Percentiles rank a stretch among this genome's conserved stretches.
phyloP scores from a whole-genome alignment of 2,113 vertebrate genomes.

The Platanista minor region DNA sequence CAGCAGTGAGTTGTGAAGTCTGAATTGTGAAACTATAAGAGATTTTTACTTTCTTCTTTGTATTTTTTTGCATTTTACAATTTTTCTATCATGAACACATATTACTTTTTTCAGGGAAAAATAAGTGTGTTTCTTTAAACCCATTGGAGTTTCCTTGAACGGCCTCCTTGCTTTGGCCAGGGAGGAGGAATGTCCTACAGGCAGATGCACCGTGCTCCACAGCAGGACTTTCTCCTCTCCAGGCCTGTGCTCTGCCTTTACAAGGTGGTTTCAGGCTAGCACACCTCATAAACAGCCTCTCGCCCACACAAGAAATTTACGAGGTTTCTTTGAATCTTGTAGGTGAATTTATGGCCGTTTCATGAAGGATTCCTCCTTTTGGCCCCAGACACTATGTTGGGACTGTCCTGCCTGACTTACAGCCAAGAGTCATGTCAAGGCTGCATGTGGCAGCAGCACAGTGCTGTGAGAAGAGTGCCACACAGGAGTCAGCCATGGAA shows the following conservation, averaged over 20 bases:
- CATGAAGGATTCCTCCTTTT: not conserved
- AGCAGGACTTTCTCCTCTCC: not conserved
- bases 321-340: not conserved
- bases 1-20: not conserved
- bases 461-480: not conserved
- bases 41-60: not conserved
- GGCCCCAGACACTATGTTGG: not conserved
- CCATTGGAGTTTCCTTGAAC: not conserved
- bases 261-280: not conserved
- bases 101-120: not conserved
- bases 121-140: not conserved
- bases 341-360: not conserved
- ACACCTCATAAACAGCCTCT: not conserved
- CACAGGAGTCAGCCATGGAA: not conserved
- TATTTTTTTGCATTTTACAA: not conserved
- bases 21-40: not conserved
- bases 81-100: not conserved
- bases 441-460: not conserved
- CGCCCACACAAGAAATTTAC: not conserved
- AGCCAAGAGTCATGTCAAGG: not conserved
- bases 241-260: not conserved
- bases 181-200: not conserved
- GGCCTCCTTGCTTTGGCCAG: not conserved
- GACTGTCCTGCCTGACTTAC: not conserved
- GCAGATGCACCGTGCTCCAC: accelerated